phyloP scores from a whole-genome alignment of 1,140 invertebrate species.

The Hycleus cichorii region DNA sequence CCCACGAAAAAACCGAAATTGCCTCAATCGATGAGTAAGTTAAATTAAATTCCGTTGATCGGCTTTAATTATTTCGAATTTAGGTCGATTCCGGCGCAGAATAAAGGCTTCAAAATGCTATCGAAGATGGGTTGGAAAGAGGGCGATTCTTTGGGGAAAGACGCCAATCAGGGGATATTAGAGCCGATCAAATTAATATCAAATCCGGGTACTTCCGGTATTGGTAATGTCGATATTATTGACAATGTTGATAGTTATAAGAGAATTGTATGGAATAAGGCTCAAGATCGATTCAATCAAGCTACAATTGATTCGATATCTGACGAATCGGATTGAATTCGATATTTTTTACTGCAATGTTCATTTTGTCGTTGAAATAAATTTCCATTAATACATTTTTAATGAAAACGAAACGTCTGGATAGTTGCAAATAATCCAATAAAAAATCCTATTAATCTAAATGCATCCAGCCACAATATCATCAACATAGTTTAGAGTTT shows the following conservation, averaged over 20 bases:
- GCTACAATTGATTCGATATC: slow-evolving; percentile 32
- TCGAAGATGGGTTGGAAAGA: slow-evolving; percentile 90
- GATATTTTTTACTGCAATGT: background rate
- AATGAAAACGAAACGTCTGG: too few relatives aligned
- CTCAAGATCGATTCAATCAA: slow-evolving; percentile 42
- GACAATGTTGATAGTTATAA: slow-evolving; percentile 33
- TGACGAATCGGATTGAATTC: slow-evolving; percentile 5
- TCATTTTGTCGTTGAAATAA: too few relatives aligned
- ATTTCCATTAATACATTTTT: too few relatives aligned
- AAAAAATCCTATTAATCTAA: too few relatives aligned
- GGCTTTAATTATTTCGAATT: slow-evolving; percentile 17
- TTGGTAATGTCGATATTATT: slow-evolving; percentile 18
- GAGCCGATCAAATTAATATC: slow-evolving; percentile 63
- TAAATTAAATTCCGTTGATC: slow-evolving; percentile 1
- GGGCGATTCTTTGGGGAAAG: slow-evolving; percentile 76
- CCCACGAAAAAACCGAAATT: slow-evolving; percentile 71
- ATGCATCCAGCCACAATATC: too few relatives aligned
- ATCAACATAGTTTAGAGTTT: too few relatives aligned
- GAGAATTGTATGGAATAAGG: slow-evolving; percentile 40
- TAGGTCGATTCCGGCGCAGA: slow-evolving; percentile 68
- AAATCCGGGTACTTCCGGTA: slow-evolving; percentile 31
- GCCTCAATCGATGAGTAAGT: slow-evolving; percentile 73
- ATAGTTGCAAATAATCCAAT: too few relatives aligned
- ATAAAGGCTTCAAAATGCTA: slow-evolving; percentile 84
- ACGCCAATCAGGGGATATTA: slow-evolving; percentile 53